Evolutionary conservation across 2,888 invertebrate genomes (phyloP), one percentile per base, ranked within the genome.

Genomic region (Drosophila aldrichi): DNA sequence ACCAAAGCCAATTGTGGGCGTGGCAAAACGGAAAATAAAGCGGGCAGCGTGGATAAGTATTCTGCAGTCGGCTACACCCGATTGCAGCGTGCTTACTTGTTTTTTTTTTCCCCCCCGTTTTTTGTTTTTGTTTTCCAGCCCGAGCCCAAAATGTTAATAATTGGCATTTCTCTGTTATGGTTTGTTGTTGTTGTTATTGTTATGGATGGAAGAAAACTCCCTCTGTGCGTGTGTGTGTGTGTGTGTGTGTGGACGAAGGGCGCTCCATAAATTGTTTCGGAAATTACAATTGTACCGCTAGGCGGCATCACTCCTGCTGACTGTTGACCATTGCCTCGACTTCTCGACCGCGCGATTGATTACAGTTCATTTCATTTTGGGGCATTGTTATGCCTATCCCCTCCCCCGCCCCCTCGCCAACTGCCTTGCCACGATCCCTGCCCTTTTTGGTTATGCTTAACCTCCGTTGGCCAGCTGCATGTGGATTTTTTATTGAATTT

Each of bases 361-460:
- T 88, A 88, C 88, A 80, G 88, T 78, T 85, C 85, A 88, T 85
- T 85, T 86, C 86, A 85, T 79, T 81, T 79, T 65, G 20, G 62
- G 70, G 67, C 69, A 70, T 74, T 77, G 70, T 70, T 63, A 60
- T 65, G 16, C 63, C 8, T 22, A 22, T 3, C 2, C 22, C 22
- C 2, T 22, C 22, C 22, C 22, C 3, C 9, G 1, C 22, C 20
- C 16, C 14, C 9, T 8, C 49, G 2, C 16, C 25, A 4, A 22
- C 4, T n/a, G n/a, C 25, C 12, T 38, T 8, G 16, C 3, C n/a
- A 32, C 6, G 16, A 16, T 16, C 16, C 36, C 16, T 2, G 38
- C 14, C 22, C 44, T 12, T 29, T 12, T 20, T 25, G 46, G 25
- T n/a, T 25, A 7, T 34, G 10, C 34, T 55, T 46, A 36, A 51